A percentile compares a stretch with the other conserved stretches of the same genome.
Conservation (phyloP, 2,797 vertebrate genomes). For the Amphiprion clarkii region DNA sequence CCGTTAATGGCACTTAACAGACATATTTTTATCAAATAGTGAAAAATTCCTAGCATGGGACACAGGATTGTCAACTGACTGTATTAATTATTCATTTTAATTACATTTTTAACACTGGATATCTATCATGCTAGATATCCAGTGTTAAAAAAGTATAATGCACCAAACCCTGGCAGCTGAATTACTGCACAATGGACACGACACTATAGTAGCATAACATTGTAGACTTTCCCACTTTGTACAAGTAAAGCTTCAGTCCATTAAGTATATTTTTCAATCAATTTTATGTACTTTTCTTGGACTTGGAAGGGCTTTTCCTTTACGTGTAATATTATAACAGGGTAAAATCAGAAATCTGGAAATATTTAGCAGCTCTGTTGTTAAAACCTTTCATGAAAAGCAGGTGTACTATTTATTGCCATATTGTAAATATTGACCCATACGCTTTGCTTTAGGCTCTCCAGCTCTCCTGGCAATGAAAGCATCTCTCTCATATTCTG, state of each 20-base stretch:
- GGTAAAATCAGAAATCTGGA: slow-evolving; percentile 15
- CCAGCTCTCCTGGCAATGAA: slow-evolving; percentile 36
- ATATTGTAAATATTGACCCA: slow-evolving; percentile 70
- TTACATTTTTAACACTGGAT: too few species aligned
- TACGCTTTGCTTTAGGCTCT: slow-evolving; percentile 29
- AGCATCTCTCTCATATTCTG: slow-evolving; percentile 31
- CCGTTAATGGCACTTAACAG: slow-evolving; percentile 8
- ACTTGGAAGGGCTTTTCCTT: too few species aligned
- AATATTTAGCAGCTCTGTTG: slow-evolving; percentile 5
- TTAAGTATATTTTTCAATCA: background rate
- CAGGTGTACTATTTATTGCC: slow-evolving; percentile 49
- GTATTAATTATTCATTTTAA: too few species aligned
- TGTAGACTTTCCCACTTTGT: background rate
- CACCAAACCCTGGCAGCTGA: too few species aligned
- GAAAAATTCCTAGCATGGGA: too few species aligned
- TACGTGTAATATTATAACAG: background rate
- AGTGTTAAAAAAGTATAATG: background rate
- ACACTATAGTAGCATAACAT: background rate
- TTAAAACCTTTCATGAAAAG: slow-evolving; percentile 19
- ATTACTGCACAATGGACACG: background rate
- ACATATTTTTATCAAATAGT: background rate
- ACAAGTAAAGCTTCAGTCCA: background rate
- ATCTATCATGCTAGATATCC: background rate
- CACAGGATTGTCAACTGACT: too few species aligned
- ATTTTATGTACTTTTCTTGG: background rate